Percentiles rank a stretch among this genome's conserved stretches.
Conservation (phyloP, 2,888 invertebrate genomes). For the Dilophus febrilis region DNA sequence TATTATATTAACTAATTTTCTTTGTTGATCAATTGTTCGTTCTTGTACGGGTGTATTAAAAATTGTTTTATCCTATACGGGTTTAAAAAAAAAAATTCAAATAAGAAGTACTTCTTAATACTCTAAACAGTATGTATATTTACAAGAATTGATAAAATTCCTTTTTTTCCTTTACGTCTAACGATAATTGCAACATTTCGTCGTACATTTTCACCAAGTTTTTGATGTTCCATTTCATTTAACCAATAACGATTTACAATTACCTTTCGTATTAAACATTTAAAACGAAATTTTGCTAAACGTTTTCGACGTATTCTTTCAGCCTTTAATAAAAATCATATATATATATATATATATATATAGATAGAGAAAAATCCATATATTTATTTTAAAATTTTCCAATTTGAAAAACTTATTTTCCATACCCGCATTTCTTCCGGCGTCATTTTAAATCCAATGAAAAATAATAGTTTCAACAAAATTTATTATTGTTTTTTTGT, state of each 20-base stretch:
- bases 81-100: no score
- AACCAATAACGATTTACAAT: slow-evolving; percentile 41
- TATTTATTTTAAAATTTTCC: no score
- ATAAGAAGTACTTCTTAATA: no score
- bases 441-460: not conserved
- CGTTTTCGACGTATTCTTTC: slow-evolving; percentile 28
- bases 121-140: slow-evolving; percentile 10
- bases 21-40: slow-evolving; percentile 42
- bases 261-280: slow-evolving; percentile 36
- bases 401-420: no score
- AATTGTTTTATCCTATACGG: slow-evolving; percentile 45
- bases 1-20: slow-evolving; percentile 37
- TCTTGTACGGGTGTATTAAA: slow-evolving; percentile 35
- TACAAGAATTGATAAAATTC: slow-evolving; percentile 34
- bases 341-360: no score
- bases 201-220: slow-evolving; percentile 31
- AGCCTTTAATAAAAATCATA: not conserved
- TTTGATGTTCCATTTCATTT: slow-evolving; percentile 27
- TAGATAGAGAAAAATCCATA: no score
- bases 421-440: not conserved
- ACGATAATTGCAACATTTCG: slow-evolving; percentile 38
- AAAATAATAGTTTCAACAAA: no score
- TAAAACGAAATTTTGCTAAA: slow-evolving; percentile 36
- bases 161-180: slow-evolving; percentile 32
- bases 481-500: no score